Conservation (phyloP, 2,888 invertebrate genomes). For the Hartigia nigra region DNA sequence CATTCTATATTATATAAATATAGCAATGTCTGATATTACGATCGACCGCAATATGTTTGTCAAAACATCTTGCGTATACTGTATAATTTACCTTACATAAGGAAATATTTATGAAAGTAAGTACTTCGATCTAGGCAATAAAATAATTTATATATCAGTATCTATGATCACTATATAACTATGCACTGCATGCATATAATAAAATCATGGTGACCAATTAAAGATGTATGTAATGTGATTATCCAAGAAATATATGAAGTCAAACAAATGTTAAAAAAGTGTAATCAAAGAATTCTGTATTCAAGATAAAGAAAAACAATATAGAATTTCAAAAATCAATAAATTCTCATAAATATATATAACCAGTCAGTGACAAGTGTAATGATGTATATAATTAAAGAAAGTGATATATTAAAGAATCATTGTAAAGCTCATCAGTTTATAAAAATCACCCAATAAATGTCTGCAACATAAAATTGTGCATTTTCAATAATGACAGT, state of each 20-base stretch:
- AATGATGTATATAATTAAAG: not conserved
- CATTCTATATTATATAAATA: not conserved
- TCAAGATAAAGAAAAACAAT: not conserved
- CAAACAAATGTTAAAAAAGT: not conserved
- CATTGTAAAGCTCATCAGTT: not conserved
- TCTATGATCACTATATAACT: not conserved
- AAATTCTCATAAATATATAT: not conserved
- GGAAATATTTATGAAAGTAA: not conserved
- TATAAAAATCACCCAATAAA: not conserved
- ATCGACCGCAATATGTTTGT: not conserved
- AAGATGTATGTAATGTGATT: not conserved
- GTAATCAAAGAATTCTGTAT: not conserved
- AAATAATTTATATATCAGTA: not conserved
- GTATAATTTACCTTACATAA: not conserved
- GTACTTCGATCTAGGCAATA: not conserved
- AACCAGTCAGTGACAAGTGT: not conserved
- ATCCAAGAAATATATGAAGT: not conserved
- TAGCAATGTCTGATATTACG: too few relatives aligned
- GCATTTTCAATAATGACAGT: conserved; percentile 6
- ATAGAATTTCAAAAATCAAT: not conserved
- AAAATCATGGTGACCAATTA: not conserved
- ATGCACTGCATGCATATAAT: not conserved
- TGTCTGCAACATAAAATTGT: not conserved
- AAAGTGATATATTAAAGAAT: not conserved
- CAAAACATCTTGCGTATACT: not conserved